Evolutionary conservation across 2,113 vertebrate species (phyloP).

Genomic region (Ia io): DNA sequence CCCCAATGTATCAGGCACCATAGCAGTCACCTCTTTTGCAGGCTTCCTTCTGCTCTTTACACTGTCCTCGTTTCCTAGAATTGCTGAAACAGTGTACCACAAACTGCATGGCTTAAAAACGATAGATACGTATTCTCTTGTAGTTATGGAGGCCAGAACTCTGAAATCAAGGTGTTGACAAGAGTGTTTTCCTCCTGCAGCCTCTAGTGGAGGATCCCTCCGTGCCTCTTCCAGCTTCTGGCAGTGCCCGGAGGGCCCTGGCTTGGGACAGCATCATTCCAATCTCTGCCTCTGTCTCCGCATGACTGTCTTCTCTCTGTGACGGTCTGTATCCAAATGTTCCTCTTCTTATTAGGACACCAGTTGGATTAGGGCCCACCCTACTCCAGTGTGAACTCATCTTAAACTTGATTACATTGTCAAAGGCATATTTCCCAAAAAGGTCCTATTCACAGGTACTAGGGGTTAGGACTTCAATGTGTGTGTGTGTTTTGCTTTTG

Average conservation of each 20-base stretch:
- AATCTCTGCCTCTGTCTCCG: background rate
- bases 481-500: background rate
- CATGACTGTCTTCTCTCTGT: background rate
- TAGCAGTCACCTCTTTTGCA: background rate
- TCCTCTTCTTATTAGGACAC: background rate
- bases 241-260: background rate
- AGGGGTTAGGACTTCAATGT: background rate
- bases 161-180: background rate
- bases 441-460: background rate
- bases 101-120: background rate
- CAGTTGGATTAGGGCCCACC: background rate
- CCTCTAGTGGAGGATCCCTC: background rate
- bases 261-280: background rate
- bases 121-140: background rate
- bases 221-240: background rate
- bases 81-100: background rate
- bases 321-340: background rate
- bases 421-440: background rate
- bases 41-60: background rate
- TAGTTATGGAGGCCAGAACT: background rate
- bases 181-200: background rate
- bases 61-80: background rate
- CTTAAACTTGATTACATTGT: background rate
- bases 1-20: fast-evolving
- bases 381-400: background rate